Evolutionary conservation across 1,140 invertebrate species (phyloP).

Genomic region (Oryctes rhinoceros): DNA sequence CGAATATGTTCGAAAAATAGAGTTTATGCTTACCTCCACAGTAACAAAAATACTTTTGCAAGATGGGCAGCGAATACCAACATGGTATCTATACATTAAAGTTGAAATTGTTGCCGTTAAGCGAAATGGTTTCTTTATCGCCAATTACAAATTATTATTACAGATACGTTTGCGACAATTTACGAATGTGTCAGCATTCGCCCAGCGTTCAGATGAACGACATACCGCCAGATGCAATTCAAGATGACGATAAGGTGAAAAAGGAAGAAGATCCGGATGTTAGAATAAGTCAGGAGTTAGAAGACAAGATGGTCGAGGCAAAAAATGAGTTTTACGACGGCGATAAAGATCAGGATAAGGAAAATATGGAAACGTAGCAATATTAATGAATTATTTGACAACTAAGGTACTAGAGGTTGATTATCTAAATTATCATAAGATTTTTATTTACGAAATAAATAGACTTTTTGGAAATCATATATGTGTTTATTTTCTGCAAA

Average conservation of each 20-base stretch:
- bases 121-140: too few species aligned
- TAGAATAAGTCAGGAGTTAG: slow-evolving; percentile 79
- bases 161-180: slow-evolving; percentile 82
- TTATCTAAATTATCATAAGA: neutral
- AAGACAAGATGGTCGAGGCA: slow-evolving; percentile 85
- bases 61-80: too few species aligned
- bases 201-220: slow-evolving; percentile 94
- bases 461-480: neutral
- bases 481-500: too few species aligned
- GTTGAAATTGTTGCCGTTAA: too few species aligned
- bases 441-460: slow-evolving; percentile 4
- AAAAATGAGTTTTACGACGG: slow-evolving; percentile 94
- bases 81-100: too few species aligned
- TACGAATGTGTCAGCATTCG: slow-evolving; percentile 89
- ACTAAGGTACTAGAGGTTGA: neutral
- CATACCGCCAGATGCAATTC: slow-evolving; percentile 79
- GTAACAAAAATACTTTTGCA: too few species aligned
- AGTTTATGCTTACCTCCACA: too few species aligned
- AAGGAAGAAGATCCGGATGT: slow-evolving; percentile 86
- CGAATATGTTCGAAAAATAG: too few species aligned
- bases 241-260: slow-evolving; percentile 73
- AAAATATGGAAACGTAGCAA: slow-evolving; percentile 55
- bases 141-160: neutral
- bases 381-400: neutral
- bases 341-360: slow-evolving; percentile 82